A percentile compares a stretch with the other conserved stretches of the same genome.
Conservation (phyloP, 2,888 invertebrate species). For the Gari tellinella region DNA sequence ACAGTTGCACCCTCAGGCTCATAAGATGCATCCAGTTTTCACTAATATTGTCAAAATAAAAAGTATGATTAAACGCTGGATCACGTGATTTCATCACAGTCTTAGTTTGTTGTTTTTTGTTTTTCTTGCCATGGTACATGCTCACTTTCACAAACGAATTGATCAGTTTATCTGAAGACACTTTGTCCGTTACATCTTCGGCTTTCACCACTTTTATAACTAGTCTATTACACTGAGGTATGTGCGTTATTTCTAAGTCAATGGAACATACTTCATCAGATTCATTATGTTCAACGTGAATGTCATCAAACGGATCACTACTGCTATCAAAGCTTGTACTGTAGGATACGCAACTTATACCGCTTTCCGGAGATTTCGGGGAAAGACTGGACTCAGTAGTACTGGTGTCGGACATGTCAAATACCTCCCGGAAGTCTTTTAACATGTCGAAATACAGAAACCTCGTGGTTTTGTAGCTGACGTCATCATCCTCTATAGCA, state of each 20-base stretch:
- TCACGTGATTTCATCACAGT: slow-evolving; percentile 13
- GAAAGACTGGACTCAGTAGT: no score
- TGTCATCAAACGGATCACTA: not conserved
- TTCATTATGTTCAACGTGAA: not conserved
- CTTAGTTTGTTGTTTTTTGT: slow-evolving; percentile 15
- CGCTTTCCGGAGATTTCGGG: no score
- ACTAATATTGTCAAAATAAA: slow-evolving; percentile 9
- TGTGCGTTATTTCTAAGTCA: slow-evolving; percentile 3
- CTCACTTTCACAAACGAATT: slow-evolving; percentile 12
- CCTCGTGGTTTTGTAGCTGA: no score
- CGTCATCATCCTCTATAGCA: no score
- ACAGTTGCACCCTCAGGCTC: slow-evolving; percentile 16
- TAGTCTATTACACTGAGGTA: not conserved
- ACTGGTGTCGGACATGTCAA: no score
- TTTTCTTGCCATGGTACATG: slow-evolving; percentile 6
- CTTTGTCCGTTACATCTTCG: slow-evolving; percentile 10
- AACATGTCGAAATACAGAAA: no score
- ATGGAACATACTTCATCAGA: not conserved
- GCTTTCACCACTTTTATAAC: not conserved
- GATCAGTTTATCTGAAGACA: slow-evolving; percentile 11
- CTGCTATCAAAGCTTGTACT: no score
- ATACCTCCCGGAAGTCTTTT: no score
- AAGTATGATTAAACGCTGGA: slow-evolving; percentile 18
- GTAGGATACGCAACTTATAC: no score
- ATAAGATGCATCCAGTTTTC: slow-evolving; percentile 20